Evolutionary conservation across 2,797 vertebrate genomes (phyloP).

Genomic region (Okamejei kenojei): DNA sequence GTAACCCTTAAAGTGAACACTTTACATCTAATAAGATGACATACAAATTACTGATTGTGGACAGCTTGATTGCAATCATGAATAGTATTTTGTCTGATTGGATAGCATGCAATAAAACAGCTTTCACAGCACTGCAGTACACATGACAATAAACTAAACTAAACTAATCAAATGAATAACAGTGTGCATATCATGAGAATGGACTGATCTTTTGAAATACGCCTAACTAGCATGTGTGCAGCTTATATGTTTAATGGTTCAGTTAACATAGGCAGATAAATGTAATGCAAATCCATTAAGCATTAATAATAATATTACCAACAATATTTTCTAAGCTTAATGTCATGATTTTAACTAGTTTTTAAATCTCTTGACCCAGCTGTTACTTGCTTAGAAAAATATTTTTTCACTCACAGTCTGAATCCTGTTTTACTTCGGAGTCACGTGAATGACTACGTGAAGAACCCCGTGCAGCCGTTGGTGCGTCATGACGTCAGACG

Average conservation of each 20-base stretch:
- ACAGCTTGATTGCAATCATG: too few relatives aligned
- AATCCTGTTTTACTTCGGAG: too few relatives aligned
- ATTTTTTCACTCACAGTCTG: too few relatives aligned
- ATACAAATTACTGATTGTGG: background rate
- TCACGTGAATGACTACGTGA: too few relatives aligned
- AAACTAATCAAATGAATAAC: background rate
- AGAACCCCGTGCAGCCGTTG: too few relatives aligned
- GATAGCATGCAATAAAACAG: too few relatives aligned
- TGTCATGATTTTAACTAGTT: background rate
- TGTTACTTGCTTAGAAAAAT: background rate
- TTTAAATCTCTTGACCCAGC: background rate
- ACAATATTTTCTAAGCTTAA: background rate
- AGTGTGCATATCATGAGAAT: background rate
- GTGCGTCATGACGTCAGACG: too few relatives aligned
- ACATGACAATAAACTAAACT: too few relatives aligned
- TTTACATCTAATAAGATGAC: background rate
- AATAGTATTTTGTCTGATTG: too few relatives aligned
- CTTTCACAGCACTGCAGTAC: too few relatives aligned
- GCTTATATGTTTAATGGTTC: background rate
- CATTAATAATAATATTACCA: background rate
- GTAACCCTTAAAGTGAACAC: background rate
- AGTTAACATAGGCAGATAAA: background rate
- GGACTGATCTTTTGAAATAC: background rate
- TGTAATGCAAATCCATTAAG: background rate
- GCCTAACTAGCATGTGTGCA: background rate